Percentiles rank a stretch among this genome's conserved stretches.
These are phyloP conservation scores for Diplogasteroides magnus DNA, from an alignment of 1,140 invertebrate species.

Conservation along the genomic window DNA sequence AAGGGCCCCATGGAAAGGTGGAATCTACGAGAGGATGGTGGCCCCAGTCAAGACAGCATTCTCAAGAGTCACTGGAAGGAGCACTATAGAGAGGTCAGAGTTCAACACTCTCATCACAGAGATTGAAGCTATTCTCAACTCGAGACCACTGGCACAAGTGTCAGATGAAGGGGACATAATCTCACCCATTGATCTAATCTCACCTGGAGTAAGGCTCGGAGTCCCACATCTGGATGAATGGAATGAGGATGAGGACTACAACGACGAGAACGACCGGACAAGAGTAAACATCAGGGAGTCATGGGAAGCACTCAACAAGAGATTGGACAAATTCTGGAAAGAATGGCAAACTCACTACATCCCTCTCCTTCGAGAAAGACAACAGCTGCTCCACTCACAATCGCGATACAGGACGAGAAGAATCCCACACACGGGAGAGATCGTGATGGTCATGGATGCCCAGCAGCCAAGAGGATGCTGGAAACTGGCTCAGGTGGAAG, in stretches of 20 bases:
- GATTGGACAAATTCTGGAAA: background rate
- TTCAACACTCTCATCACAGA: conserved; percentile 14
- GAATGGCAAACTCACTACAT: background rate
- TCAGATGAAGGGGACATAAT: conserved; percentile 4
- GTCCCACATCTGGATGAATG: no score
- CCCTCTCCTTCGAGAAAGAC: background rate
- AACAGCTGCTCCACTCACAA: background rate
- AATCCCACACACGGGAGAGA: background rate
- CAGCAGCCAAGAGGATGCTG: no score
- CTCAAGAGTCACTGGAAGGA: conserved; percentile 6
- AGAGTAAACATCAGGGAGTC: no score
- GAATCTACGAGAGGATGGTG: conserved; percentile 23
- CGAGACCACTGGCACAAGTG: conserved; percentile 12
- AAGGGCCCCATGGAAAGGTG: conserved; percentile 22
- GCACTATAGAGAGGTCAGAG: conserved; percentile 7
- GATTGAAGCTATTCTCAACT: conserved; percentile 14
- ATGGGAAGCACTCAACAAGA: no score
- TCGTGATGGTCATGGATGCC: background rate
- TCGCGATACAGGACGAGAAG: background rate
- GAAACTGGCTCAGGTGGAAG: no score
- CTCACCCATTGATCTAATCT: conserved; percentile 19
- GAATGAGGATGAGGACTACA: no score
- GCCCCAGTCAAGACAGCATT: conserved; percentile 16
- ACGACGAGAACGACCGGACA: no score
- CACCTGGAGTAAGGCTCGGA: background rate